Base-by-base conservation (phyloP, 1,140 invertebrate genomes). In the Elymnias hypermnestra region DNA sequence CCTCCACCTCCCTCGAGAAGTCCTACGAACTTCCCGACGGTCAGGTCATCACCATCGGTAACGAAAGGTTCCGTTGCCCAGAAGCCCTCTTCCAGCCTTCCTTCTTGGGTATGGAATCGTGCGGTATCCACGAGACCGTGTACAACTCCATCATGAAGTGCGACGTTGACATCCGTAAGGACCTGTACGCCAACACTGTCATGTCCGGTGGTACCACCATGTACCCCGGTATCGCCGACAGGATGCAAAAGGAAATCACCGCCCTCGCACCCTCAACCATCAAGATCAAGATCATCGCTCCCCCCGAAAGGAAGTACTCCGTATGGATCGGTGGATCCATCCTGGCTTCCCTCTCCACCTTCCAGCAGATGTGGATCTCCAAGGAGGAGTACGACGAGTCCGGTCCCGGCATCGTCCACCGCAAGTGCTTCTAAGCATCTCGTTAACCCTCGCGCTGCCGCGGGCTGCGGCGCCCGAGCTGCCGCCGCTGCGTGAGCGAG, bases 111-210 rank as follows among this genome's bases (percentile, higher is more conserved):
- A 97, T 97, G 95, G 96, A 97, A 91, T 94, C 95, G 37, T 94
- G 93, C 83, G 95, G 95, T 65, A 96, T 97, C 86, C 95, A 97
- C 77, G 95, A 97, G 87, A 97, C 96, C 62, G 95, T 95, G 38
- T 97, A 96, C 92, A 97, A 97, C 89, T 96, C 94, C 58, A 97
- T 98, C 89, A 97, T 97, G 95, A 97, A 97, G 90, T 97, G 95
- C 88, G 95, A 97, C 77, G 94, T 97, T 15, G 94, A 96, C 79
- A 96, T 96, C 89, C 91, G 94, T 88, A 95, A 95, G 90, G 96
- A 97, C 88, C 88, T 97, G 87, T 98, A 97, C 86, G 95, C 96
- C 87, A 98, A 98, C 90, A 97, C 95, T 57, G 96, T 98, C 53
- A 90, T 98, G 66, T 97, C 96, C 54, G 96, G 97, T 74, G 97